Conservation (phyloP, 2,888 invertebrate species). For the Seira musarum region DNA sequence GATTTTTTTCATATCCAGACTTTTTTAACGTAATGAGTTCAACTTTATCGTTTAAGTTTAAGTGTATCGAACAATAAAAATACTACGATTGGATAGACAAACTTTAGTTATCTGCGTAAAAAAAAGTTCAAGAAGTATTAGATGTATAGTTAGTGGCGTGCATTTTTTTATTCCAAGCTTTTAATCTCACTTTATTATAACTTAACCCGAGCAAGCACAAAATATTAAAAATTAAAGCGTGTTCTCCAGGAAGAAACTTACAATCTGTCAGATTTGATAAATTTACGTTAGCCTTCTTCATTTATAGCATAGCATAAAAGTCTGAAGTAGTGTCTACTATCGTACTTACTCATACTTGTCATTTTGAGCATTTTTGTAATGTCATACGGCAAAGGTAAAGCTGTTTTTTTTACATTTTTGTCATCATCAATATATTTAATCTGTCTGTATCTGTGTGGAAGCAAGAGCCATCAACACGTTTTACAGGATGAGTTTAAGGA, state of each 20-base stretch:
- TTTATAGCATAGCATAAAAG: background rate
- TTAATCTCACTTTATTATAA: constrained; percentile 43
- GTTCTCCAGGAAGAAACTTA: constrained; percentile 40
- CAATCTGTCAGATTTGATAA: too few relatives aligned
- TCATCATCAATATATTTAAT: too few relatives aligned
- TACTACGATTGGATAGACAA: constrained; percentile 53
- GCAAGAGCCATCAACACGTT: too few relatives aligned
- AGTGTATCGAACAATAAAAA: too few relatives aligned
- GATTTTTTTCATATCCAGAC: constrained; percentile 55
- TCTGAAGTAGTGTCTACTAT: background rate
- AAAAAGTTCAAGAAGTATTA: constrained; percentile 20
- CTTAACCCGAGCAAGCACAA: constrained; percentile 27
- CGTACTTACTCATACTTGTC: too few relatives aligned
- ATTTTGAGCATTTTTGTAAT: too few relatives aligned
- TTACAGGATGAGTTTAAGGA: too few relatives aligned
- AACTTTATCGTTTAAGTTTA: constrained; percentile 31
- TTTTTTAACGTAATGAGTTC: constrained; percentile 54
- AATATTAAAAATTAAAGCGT: constrained; percentile 38
- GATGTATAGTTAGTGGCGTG: constrained; percentile 52
- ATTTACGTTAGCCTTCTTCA: constrained; percentile 16
- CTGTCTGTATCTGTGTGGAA: too few relatives aligned
- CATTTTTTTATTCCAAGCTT: constrained; percentile 54
- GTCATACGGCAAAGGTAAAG: too few relatives aligned
- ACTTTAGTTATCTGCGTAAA: constrained; percentile 36
- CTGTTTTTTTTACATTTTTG: too few relatives aligned